Evolutionary conservation across 2,113 vertebrate genomes (phyloP).

Genomic region (Poeciliopsis retropinna): DNA sequence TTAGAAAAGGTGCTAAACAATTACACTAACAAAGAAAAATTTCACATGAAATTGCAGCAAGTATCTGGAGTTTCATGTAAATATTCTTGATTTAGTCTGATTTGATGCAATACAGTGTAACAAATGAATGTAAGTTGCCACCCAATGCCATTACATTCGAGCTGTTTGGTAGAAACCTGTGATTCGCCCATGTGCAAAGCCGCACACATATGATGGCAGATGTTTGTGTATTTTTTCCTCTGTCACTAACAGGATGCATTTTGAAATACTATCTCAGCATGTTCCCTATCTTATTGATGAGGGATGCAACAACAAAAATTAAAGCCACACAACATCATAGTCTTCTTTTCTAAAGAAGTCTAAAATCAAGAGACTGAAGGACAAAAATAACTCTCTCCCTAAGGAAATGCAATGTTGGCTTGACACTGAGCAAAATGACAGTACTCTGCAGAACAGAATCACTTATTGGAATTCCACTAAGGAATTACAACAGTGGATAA

Average conservation of each 20-base stretch:
- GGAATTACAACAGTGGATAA: slow-evolving; percentile 1
- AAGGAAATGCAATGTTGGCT: slow-evolving; percentile 3
- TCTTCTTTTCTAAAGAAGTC: neutral
- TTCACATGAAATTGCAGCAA: slow-evolving; percentile 32
- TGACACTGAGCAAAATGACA: slow-evolving; percentile 18
- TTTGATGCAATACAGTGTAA: neutral
- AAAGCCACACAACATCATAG: neutral
- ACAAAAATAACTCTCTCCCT: slow-evolving; percentile 29
- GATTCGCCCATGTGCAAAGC: neutral
- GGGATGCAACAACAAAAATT: neutral
- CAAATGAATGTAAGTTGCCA: neutral
- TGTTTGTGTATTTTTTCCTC: slow-evolving; percentile 3
- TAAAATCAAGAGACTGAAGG: slow-evolving; percentile 21
- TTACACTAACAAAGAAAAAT: slow-evolving; percentile 21
- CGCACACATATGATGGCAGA: neutral
- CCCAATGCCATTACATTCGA: neutral
- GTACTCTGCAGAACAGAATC: slow-evolving; percentile 13
- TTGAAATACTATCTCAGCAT: neutral
- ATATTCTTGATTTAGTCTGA: neutral
- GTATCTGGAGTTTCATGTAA: slow-evolving; percentile 2
- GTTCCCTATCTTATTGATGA: neutral
- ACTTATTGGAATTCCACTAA: slow-evolving; percentile 29
- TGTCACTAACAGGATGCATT: slow-evolving; percentile 10
- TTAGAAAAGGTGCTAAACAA: slow-evolving; percentile 55
- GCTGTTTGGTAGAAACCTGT: neutral